Evolutionary conservation across 2,888 invertebrate species (phyloP), one percentile per base, ranked within the genome.

Genomic region (Dromius quadrimaculatus): DNA sequence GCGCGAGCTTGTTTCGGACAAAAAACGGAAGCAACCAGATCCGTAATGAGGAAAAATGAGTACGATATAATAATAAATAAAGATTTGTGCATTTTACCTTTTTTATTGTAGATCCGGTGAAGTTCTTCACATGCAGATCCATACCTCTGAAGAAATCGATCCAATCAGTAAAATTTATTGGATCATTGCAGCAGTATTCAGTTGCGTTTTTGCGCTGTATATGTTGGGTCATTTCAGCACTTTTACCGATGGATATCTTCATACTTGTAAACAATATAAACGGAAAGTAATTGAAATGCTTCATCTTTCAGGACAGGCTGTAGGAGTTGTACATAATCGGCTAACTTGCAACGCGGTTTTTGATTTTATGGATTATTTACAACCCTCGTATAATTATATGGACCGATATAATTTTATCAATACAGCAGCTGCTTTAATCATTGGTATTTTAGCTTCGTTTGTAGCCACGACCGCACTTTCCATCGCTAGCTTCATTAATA

Each of bases 311-410:
- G 89, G 89, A 9, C 87, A 87, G 66, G 85, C 87, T 32, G 84
- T 87, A 4, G 85, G 86, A 1, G 87, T 86, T 0, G 87, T 91
- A 73, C 87, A 89, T 76, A 85, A 86, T 71, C 87, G 93, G 8
- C 81, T 94, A 1, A 83, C 87, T 0, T 94, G 94, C 78, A 88
- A 89, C 71, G 89, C 92, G 0, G 87, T 93, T 59, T 90, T 88
- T 75, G 94, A 94, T 82, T 93, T 91, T 79, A 92, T 94, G 92
- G 94, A 94, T 79, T 94, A 91, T 76, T 83, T 93, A 71, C 90
- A 92, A 72, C 89, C 90, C 61, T 89, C 90, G 75, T 80, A 81
- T 11, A 84, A 87, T 0, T 88, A 87, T 59, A 87, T 88, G 74
- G 87, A 87, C 74, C 84, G 89, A 19, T 86, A 89, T 32, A 88